Evolutionary conservation across 2,113 vertebrate species (phyloP).

Genomic region (Anseranas semipalmata): DNA sequence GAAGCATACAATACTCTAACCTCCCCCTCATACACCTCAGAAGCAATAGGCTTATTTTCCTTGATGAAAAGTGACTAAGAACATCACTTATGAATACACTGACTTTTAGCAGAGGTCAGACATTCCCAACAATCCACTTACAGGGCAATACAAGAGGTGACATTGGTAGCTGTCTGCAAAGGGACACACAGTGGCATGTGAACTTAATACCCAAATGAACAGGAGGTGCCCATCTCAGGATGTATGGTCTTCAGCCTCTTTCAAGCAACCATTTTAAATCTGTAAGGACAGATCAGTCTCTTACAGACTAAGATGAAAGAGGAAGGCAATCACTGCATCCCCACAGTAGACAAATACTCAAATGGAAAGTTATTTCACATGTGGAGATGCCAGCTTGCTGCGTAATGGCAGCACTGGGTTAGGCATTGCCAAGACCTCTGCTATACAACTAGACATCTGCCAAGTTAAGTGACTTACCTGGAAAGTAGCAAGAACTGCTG

Average conservation of each 20-base stretch:
- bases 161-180: not conserved
- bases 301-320: not conserved
- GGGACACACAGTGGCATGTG: not conserved
- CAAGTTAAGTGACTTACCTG: not conserved
- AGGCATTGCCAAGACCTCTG: not conserved
- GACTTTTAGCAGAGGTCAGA: not conserved
- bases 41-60: not conserved
- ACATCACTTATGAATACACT: not conserved
- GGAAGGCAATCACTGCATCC: not conserved
- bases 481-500: not conserved
- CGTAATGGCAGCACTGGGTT: not conserved
- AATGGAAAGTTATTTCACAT: not conserved
- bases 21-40: accelerated
- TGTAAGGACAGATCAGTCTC: not conserved
- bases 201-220: not conserved
- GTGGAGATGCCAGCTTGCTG: not conserved
- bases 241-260: not conserved
- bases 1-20: not conserved
- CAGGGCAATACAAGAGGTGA: not conserved
- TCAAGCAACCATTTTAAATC: not conserved
- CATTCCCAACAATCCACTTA: not conserved
- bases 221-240: not conserved
- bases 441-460: not conserved
- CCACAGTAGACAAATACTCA: accelerated
- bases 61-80: not conserved